Conservation (phyloP, 2,113 vertebrate species). For the Mohoua ochrocephala region DNA sequence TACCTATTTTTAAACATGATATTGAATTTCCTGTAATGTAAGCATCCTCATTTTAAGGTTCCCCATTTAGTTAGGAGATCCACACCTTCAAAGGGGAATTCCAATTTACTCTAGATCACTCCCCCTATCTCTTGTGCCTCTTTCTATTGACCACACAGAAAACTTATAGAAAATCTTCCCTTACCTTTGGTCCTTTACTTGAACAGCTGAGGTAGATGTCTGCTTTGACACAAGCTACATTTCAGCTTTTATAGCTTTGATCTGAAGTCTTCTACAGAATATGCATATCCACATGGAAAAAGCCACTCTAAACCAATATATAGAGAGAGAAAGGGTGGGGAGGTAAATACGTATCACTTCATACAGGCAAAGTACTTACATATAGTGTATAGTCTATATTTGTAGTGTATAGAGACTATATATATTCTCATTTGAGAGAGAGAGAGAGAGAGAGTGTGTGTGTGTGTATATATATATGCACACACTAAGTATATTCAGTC, state of each 20-base stretch:
- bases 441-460: no score
- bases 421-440: background rate
- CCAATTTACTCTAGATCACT: background rate
- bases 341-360: background rate
- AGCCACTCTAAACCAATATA: background rate
- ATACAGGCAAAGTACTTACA: background rate
- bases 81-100: background rate
- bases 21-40: background rate
- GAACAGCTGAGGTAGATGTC: background rate
- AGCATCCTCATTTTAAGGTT: background rate
- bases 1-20: background rate
- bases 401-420: background rate
- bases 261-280: background rate
- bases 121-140: background rate
- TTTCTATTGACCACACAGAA: background rate
- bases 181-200: background rate
- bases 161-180: background rate
- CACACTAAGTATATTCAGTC: background rate
- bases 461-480: background rate
- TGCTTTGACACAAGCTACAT: background rate
- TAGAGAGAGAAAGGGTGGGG: accelerated
- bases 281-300: background rate
- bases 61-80: background rate
- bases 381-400: background rate
- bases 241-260: background rate